Conservation (phyloP, 2,797 vertebrate genomes). For the Anolis apletophallus region DNA sequence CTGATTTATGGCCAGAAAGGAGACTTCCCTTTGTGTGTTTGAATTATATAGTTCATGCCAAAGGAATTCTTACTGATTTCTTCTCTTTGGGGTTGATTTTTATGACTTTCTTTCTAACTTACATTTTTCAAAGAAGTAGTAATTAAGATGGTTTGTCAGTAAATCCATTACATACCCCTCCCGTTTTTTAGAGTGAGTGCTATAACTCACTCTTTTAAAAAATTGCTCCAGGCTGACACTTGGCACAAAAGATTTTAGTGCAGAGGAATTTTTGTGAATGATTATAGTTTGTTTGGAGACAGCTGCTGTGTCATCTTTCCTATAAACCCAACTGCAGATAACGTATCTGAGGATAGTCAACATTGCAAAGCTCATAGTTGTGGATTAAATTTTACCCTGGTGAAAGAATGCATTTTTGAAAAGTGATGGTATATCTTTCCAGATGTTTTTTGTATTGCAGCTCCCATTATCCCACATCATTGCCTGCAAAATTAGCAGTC, state of each 20-base stretch:
- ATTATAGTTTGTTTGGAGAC: conserved; percentile 22
- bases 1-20: not conserved
- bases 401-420: not conserved
- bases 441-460: not conserved
- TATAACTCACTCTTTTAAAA: conserved; percentile 33
- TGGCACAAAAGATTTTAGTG: conserved; percentile 44
- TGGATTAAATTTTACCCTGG: not conserved
- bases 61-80: conserved; percentile 26
- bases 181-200: conserved; percentile 4
- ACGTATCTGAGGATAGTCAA: not conserved
- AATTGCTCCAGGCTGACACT: conserved; percentile 56
- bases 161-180: conserved; percentile 23
- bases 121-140: conserved; percentile 31
- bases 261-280: conserved; percentile 22
- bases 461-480: not conserved
- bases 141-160: conserved; percentile 44
- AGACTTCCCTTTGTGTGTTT: not conserved
- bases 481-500: not conserved
- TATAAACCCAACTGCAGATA: not conserved
- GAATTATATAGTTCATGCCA: not conserved
- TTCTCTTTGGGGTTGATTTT: conserved; percentile 8
- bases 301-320: conserved; percentile 15
- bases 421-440: not conserved
- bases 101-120: conserved; percentile 48
- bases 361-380: not conserved